A percentile compares a stretch with the other conserved stretches of the same genome.
These are phyloP conservation scores for Noctilio leporinus DNA, from an alignment of 2,113 vertebrate species.

Conservation along the genomic window DNA sequence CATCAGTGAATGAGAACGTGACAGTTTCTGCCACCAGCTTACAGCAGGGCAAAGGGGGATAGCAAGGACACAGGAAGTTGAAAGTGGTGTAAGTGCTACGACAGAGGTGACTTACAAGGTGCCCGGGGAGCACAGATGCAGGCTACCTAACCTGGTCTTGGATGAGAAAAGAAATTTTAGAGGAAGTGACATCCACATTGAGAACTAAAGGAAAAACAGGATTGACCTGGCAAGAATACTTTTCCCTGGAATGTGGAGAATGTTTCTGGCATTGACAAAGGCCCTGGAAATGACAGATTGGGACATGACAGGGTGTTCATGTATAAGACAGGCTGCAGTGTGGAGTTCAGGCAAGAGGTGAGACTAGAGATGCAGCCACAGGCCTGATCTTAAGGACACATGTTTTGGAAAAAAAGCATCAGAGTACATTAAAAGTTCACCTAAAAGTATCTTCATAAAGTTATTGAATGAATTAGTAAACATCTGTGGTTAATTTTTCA, in stretches of 20 bases:
- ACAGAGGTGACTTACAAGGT: neutral
- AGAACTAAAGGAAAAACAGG: neutral
- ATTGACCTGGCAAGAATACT: neutral
- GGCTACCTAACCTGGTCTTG: neutral
- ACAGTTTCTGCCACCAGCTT: neutral
- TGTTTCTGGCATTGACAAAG: neutral
- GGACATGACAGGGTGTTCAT: neutral
- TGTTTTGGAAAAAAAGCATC: neutral
- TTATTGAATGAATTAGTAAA: conserved; percentile 4
- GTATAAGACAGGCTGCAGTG: neutral
- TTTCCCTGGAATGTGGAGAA: neutral
- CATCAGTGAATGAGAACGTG: neutral
- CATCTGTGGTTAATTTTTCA: neutral
- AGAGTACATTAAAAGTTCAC: neutral
- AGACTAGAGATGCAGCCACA: neutral
- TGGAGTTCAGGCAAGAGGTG: neutral
- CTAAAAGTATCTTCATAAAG: neutral
- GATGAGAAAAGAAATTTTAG: neutral
- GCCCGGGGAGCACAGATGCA: neutral
- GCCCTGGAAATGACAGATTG: neutral
- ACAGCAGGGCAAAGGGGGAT: neutral
- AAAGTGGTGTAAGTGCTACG: neutral
- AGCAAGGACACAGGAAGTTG: neutral
- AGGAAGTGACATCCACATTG: neutral
- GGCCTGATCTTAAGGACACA: neutral